Conservation (phyloP, 2,113 vertebrate species). For the Dromiciops gliroides region DNA sequence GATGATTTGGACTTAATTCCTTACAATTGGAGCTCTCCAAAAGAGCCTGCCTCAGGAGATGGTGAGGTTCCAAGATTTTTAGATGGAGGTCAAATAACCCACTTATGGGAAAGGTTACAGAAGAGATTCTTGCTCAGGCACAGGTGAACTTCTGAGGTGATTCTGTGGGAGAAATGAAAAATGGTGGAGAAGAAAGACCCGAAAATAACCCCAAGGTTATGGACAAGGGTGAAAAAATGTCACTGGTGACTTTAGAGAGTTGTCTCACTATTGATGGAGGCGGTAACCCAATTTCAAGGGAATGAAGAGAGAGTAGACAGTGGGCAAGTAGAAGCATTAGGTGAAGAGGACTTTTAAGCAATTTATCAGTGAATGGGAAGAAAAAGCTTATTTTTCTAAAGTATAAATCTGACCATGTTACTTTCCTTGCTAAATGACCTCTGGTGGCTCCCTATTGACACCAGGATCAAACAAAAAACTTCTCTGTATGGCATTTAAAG, state of each 20-base stretch:
- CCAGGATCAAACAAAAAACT: not conserved
- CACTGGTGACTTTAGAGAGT: not conserved
- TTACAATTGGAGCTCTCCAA: not conserved
- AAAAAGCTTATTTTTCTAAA: not conserved
- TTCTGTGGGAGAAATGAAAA: not conserved
- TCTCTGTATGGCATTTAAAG: not conserved
- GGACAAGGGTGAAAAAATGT: not conserved
- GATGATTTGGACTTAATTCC: not conserved
- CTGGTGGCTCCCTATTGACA: not conserved
- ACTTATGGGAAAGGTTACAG: not conserved
- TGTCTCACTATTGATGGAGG: not conserved
- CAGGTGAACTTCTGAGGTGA: not conserved
- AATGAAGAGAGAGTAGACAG: not conserved
- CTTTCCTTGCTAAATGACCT: not conserved
- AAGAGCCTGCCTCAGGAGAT: not conserved
- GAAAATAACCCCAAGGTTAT: not conserved
- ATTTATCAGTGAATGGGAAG: not conserved
- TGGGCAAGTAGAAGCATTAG: not conserved
- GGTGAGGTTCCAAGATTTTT: not conserved
- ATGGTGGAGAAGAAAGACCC: not conserved
- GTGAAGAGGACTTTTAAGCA: not conserved
- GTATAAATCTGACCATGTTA: not conserved
- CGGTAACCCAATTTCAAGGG: not conserved
- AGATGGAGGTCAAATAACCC: not conserved
- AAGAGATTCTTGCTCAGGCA: not conserved